These are phyloP conservation scores for Cyclura pinguis DNA, from an alignment of 2,797 vertebrate species.

Conservation along the genomic window DNA sequence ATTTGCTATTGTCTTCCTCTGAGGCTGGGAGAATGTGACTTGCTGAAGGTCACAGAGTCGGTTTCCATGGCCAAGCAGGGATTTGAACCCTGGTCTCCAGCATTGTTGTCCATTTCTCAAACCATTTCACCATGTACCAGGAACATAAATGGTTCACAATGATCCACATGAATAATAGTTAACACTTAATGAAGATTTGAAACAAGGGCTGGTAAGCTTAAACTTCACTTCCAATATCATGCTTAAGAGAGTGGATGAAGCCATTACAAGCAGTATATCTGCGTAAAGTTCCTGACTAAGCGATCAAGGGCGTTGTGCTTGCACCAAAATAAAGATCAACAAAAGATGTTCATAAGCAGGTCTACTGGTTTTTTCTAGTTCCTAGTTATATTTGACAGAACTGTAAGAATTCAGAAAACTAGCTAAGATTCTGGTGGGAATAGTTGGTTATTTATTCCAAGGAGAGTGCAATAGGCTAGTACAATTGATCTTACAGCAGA, in stretches of 20 bases:
- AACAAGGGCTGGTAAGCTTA: not conserved
- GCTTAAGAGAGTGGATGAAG: not conserved
- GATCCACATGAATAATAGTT: not conserved
- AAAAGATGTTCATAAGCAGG: not conserved
- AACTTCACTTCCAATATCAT: not conserved
- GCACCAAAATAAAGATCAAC: not conserved
- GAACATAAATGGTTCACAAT: not conserved
- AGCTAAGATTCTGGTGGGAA: not conserved
- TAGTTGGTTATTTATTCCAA: no score
- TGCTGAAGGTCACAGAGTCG: no score
- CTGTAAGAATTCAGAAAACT: not conserved
- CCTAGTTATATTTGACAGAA: not conserved
- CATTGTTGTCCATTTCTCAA: no score
- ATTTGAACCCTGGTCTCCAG: no score
- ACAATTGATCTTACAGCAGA: no score
- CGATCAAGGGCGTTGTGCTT: not conserved
- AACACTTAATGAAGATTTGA: not conserved
- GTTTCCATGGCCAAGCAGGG: no score
- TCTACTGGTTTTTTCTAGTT: constrained; percentile 2
- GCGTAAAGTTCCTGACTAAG: constrained; percentile 3
- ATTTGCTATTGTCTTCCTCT: no score
- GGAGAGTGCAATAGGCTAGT: no score
- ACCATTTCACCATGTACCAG: no score
- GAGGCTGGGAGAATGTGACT: no score
- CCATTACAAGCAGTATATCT: not conserved